A percentile compares a stretch with the other conserved stretches of the same genome.
Conservation (phyloP, 2,888 invertebrate genomes). For the Drosophila recens region DNA sequence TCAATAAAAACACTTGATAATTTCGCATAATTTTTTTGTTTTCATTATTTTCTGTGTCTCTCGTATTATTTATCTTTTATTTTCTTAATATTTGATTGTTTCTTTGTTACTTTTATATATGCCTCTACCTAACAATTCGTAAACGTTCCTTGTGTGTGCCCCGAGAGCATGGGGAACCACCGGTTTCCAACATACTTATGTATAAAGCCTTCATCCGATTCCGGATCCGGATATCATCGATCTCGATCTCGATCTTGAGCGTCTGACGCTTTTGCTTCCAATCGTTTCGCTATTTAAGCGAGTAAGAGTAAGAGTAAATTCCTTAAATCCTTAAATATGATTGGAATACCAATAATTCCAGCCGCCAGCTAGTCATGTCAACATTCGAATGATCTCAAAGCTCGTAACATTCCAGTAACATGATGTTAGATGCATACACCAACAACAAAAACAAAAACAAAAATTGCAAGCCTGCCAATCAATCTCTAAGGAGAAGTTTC, state of each 20-base stretch:
- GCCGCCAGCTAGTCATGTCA: slow-evolving; percentile 52
- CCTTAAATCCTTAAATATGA: not conserved
- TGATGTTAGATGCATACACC: not conserved
- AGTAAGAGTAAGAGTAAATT: slow-evolving; percentile 8
- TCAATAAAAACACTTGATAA: slow-evolving; percentile 69
- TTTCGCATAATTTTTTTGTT: slow-evolving; percentile 66
- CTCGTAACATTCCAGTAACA: slow-evolving; percentile 37
- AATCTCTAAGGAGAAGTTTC: slow-evolving; percentile 14
- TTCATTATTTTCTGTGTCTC: slow-evolving; percentile 41
- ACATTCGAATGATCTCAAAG: slow-evolving; percentile 55
- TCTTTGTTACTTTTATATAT: slow-evolving; percentile 28
- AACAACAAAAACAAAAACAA: slow-evolving; percentile 6
- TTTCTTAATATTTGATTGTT: slow-evolving; percentile 39
- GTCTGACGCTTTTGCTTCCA: slow-evolving; percentile 4
- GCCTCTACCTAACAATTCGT: slow-evolving; percentile 15
- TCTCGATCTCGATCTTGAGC: slow-evolving; percentile 23
- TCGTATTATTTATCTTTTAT: slow-evolving; percentile 23
- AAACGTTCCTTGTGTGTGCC: slow-evolving; percentile 23
- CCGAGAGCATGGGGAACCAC: slow-evolving; percentile 9
- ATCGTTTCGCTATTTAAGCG: slow-evolving; percentile 8
- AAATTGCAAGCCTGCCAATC: slow-evolving; percentile 11
- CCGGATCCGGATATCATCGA: slow-evolving; percentile 4
- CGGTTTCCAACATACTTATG: not conserved
- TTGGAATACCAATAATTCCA: slow-evolving; percentile 27
- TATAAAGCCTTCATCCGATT: not conserved